These are phyloP conservation scores for Limnephilus rhombicus DNA, from an alignment of 2,888 invertebrate genomes.

Conservation along the genomic window DNA sequence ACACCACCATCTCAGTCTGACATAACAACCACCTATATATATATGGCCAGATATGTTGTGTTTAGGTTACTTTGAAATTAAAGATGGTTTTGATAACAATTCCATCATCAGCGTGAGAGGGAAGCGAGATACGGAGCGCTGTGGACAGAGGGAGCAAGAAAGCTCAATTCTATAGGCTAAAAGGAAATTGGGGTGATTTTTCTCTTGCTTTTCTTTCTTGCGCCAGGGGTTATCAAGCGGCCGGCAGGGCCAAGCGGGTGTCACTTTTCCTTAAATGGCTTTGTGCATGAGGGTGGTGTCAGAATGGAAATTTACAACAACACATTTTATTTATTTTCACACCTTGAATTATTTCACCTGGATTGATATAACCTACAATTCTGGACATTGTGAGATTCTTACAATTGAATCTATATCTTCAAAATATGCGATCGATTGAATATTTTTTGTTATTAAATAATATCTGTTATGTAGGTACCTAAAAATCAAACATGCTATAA, in stretches of 20 bases:
- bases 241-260: slow-evolving; percentile 48
- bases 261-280: slow-evolving; percentile 59
- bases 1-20: slow-evolving; percentile 47
- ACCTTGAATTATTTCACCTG: not conserved
- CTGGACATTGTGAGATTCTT: too few species aligned
- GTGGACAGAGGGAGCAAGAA: slow-evolving; percentile 68
- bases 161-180: slow-evolving; percentile 67
- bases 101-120: slow-evolving; percentile 76
- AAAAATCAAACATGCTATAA: too few species aligned
- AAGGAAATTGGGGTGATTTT: slow-evolving; percentile 78
- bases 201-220: slow-evolving; percentile 70
- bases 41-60: slow-evolving; percentile 66
- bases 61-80: slow-evolving; percentile 75
- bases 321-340: slow-evolving; percentile 27
- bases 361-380: not conserved
- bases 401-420: not conserved
- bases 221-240: slow-evolving; percentile 65
- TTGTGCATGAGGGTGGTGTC: slow-evolving; percentile 51
- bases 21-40: slow-evolving; percentile 57
- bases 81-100: slow-evolving; percentile 81
- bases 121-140: slow-evolving; percentile 71
- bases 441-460: not conserved
- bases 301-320: slow-evolving; percentile 38
- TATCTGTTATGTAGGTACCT: too few species aligned
- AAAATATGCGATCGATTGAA: not conserved